Conservation (phyloP, 2,888 invertebrate species). For the Colletes collaris region DNA sequence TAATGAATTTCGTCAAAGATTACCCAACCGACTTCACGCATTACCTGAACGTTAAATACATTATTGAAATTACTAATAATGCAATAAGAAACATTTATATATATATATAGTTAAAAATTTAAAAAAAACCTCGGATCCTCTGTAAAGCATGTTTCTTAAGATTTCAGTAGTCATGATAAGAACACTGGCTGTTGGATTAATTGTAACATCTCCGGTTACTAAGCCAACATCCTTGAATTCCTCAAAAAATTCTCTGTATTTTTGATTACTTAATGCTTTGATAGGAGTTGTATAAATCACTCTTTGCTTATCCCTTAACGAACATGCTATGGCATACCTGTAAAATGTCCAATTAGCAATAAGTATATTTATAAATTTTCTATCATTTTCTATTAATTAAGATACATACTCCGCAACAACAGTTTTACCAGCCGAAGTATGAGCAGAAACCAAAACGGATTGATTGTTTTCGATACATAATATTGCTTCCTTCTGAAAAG, state of each 20-base stretch:
- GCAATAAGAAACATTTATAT: neutral
- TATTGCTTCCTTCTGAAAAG: constrained; percentile 98
- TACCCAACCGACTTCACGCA: constrained; percentile 99
- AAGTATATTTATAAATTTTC: neutral
- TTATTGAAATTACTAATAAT: constrained; percentile 9
- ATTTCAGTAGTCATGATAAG: constrained; percentile 99
- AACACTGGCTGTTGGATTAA: constrained; percentile 98
- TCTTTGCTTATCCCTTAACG: constrained; percentile 96
- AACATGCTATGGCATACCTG: constrained; percentile 97
- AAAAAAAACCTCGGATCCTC: constrained; percentile 92
- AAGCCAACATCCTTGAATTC: constrained; percentile 99
- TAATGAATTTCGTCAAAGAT: constrained; percentile 99
- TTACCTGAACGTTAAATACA: constrained; percentile 84
- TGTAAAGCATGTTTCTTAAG: constrained; percentile 98
- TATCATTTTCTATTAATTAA: neutral
- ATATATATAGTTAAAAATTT: neutral
- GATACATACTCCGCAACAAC: constrained; percentile 97
- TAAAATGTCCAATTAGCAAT: constrained; percentile 27
- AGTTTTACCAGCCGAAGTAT: constrained; percentile 99
- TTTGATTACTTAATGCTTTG: constrained; percentile 99
- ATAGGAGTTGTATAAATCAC: constrained; percentile 99
- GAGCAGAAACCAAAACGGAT: constrained; percentile 99
- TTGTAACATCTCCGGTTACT: constrained; percentile 99
- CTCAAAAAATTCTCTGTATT: constrained; percentile 98
- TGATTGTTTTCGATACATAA: constrained; percentile 98